phyloP scores from a whole-genome alignment of 2,797 vertebrate genomes.

The Tokudaia tokunoshimensis region DNA sequence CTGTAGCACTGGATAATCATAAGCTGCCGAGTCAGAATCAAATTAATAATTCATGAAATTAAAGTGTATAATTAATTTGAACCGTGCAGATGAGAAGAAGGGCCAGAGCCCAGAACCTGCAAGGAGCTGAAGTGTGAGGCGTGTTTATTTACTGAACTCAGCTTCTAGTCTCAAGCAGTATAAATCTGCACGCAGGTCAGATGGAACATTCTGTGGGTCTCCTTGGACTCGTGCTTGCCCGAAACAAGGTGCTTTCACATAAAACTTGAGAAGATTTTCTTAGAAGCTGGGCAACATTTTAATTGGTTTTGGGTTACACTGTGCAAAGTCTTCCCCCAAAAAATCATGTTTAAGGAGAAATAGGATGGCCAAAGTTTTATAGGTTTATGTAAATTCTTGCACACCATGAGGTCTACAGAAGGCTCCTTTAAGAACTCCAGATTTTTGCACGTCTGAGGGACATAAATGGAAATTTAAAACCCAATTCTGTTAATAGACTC shows the following conservation, averaged over 20 bases:
- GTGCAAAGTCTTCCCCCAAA: neutral
- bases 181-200: neutral
- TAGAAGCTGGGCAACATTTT: neutral
- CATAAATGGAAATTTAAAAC: neutral
- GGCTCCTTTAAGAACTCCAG: neutral
- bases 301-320: neutral
- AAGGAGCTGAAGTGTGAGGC: slow-evolving; percentile 72
- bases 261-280: neutral
- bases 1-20: slow-evolving; percentile 95
- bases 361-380: neutral
- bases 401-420: accelerated
- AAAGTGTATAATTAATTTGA: slow-evolving; percentile 99
- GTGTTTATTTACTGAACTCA: slow-evolving; percentile 46
- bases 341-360: neutral
- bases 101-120: slow-evolving; percentile 81
- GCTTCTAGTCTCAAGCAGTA: neutral
- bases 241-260: accelerated
- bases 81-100: slow-evolving; percentile 89
- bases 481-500: neutral
- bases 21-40: slow-evolving; percentile 99
- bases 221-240: accelerated
- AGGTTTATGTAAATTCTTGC: neutral
- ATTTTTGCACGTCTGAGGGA: neutral
- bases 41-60: slow-evolving; percentile 99
- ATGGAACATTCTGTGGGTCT: neutral